Conservation (phyloP, 2,113 vertebrate species). For the Acanthisitta chloris region DNA sequence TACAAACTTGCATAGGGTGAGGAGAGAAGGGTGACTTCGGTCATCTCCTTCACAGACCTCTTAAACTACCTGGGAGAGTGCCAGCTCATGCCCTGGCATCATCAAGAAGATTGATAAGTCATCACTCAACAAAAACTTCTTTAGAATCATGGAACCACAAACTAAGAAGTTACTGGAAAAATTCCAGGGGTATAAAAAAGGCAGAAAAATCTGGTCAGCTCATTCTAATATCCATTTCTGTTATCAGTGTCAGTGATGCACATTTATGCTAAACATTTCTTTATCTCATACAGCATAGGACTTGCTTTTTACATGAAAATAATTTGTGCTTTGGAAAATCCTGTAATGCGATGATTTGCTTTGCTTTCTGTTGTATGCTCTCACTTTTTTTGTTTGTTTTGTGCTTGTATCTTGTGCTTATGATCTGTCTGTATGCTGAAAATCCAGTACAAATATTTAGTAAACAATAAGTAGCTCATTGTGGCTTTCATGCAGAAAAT, state of each 20-base stretch:
- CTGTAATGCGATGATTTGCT: conserved; percentile 44
- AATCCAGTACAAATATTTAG: conserved; percentile 57
- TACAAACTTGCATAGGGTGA: neutral
- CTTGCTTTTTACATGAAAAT: conserved; percentile 45
- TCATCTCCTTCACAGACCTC: neutral
- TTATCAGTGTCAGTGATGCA: conserved; percentile 1
- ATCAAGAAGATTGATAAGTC: neutral
- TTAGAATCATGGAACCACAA: neutral
- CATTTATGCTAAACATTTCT: conserved; percentile 36
- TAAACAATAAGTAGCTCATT: conserved; percentile 45
- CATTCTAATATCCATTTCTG: conserved; percentile 12
- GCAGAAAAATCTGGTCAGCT: neutral
- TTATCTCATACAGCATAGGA: conserved; percentile 52
- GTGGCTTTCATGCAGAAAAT: conserved; percentile 38
- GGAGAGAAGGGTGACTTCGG: neutral
- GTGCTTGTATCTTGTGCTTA: conserved; percentile 41
- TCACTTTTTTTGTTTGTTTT: conserved; percentile 47
- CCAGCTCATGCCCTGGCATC: neutral
- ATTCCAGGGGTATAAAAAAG: neutral
- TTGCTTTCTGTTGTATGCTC: conserved; percentile 28
- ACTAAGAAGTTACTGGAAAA: neutral
- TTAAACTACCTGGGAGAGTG: neutral
- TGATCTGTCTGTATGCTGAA: conserved; percentile 37
- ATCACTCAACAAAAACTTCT: neutral
- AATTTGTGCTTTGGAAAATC: conserved; percentile 46